These are phyloP conservation scores for Phyllotreta striolata DNA, from an alignment of 2,888 invertebrate species.

Conservation along the genomic window DNA sequence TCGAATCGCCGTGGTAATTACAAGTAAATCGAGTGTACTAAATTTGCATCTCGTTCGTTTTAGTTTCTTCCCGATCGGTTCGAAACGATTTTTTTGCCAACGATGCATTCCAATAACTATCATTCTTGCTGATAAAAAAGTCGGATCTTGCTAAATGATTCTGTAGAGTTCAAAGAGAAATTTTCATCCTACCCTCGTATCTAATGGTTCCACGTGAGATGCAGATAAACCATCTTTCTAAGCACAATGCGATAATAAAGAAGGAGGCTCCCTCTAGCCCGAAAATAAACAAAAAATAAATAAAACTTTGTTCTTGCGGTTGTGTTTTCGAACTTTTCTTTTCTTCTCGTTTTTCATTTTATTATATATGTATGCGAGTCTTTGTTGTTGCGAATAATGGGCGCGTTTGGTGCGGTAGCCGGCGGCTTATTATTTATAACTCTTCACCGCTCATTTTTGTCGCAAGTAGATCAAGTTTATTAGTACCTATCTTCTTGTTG, in stretches of 20 bases:
- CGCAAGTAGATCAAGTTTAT: constrained; percentile 15
- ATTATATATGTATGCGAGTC: constrained; percentile 2
- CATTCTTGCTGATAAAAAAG: no score
- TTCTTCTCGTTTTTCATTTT: constrained; percentile 6
- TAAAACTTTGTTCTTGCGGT: constrained; percentile 12
- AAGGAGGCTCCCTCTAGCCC: constrained; percentile 12
- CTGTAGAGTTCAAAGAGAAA: no score
- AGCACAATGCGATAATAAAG: constrained; percentile 13
- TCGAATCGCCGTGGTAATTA: constrained; percentile 5
- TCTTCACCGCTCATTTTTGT: constrained; percentile 16
- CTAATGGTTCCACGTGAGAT: no score
- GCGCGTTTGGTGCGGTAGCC: constrained; percentile 12
- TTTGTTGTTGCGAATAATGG: constrained; percentile 21
- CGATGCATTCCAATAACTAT: neutral
- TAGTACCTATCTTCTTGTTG: constrained; percentile 4
- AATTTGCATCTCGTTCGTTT: neutral
- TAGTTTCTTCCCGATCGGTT: constrained; percentile 4
- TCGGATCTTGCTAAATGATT: no score
- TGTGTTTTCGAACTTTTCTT: constrained; percentile 12
- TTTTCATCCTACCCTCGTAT: no score
- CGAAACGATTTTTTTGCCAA: neutral
- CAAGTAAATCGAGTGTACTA: constrained; percentile 6
- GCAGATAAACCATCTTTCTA: constrained; percentile 19
- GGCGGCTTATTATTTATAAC: constrained; percentile 21
- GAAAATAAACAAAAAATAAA: no score